A percentile compares a stretch with the other conserved stretches of the same genome.
phyloP scores from a whole-genome alignment of 2,113 vertebrate species.

The Danio rerio region DNA sequence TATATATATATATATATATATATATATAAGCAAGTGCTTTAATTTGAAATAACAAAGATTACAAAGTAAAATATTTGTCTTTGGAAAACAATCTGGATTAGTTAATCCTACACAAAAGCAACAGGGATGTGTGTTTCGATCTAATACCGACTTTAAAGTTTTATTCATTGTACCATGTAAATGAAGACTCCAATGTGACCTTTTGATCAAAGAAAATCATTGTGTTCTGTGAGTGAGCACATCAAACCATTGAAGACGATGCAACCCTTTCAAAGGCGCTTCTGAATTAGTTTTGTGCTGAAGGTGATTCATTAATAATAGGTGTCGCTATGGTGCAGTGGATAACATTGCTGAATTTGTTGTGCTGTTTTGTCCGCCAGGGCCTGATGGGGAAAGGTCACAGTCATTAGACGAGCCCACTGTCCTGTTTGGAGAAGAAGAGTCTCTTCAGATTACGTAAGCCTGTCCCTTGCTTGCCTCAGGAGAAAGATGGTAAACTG shows the following conservation, averaged over 20 bases:
- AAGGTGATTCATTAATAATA: conserved; percentile 32
- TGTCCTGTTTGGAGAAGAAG: conserved; percentile 13
- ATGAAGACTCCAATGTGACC: not conserved
- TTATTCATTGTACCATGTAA: conserved; percentile 6
- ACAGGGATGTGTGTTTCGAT: not conserved
- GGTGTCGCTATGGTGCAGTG: conserved; percentile 19
- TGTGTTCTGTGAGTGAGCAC: not conserved
- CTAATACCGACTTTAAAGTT: not conserved
- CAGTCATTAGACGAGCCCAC: conserved; percentile 35
- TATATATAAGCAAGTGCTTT: no score
- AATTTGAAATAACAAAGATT: no score
- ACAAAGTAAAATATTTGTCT: no score
- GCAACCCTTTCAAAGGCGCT: not conserved
- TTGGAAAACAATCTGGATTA: not conserved
- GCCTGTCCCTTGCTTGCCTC: not conserved
- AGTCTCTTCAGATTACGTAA: conserved; percentile 4
- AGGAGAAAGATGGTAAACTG: not conserved
- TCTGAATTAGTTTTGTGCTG: conserved; percentile 1
- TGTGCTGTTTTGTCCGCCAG: conserved; percentile 31
- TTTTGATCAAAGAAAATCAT: conserved; percentile 11
- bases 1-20: no score
- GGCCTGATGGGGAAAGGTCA: conserved; percentile 47
- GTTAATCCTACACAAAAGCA: not conserved
- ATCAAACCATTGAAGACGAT: not conserved
- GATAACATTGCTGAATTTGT: conserved; percentile 25